A percentile compares a stretch with the other conserved stretches of the same genome.
Conservation (phyloP, 2,888 invertebrate genomes). For the Dilophus febrilis region DNA sequence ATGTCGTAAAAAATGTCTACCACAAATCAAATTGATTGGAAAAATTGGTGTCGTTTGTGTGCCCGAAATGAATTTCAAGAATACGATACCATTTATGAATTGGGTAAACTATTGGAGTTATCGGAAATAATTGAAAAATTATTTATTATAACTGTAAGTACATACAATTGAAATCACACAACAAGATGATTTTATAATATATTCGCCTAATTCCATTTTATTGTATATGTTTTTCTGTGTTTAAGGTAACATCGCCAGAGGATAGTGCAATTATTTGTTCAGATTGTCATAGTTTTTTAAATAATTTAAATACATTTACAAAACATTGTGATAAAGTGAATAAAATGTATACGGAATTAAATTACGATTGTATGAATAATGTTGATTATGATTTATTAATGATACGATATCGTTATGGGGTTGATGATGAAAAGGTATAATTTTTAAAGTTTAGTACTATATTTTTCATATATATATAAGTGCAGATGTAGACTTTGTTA, state of each 20-base stretch:
- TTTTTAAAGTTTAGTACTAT: no score
- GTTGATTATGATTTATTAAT: not conserved
- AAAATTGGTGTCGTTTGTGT: conserved; percentile 11
- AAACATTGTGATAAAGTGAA: not conserved
- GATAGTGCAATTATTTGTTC: not conserved
- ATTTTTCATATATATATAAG: no score
- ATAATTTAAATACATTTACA: not conserved
- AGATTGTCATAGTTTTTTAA: not conserved
- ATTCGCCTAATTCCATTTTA: no score
- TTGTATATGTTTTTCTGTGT: not conserved
- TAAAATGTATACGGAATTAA: not conserved
- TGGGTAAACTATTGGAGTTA: conserved; percentile 7
- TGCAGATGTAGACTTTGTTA: no score
- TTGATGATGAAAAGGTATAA: not conserved
- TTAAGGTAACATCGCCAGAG: not conserved
- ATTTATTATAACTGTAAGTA: not conserved
- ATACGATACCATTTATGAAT: conserved; percentile 8
- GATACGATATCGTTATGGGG: not conserved
- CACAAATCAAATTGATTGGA: conserved; percentile 4
- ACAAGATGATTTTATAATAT: no score
- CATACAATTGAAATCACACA: not conserved
- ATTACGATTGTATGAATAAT: not conserved
- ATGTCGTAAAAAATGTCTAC: no score
- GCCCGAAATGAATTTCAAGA: conserved; percentile 7
- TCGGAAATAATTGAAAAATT: conserved; percentile 2